Evolutionary conservation across 2,113 vertebrate genomes (phyloP).

Genomic region (Andinoacara biseriatus): DNA sequence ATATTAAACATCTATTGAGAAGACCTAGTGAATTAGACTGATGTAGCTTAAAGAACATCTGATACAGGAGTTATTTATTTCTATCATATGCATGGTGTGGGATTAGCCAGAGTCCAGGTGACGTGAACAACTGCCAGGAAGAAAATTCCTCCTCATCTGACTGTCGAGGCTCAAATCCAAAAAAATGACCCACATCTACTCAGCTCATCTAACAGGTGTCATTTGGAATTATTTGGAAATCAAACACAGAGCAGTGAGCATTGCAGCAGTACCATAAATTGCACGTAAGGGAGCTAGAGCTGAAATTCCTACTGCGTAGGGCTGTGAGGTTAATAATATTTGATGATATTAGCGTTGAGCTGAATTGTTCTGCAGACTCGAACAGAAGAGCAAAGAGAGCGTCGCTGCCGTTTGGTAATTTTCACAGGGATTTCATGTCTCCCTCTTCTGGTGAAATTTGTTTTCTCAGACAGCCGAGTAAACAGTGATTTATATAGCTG

Average conservation of each 20-base stretch:
- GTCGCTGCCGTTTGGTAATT: conserved; percentile 11
- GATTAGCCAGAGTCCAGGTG: conserved; percentile 64
- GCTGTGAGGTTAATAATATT: conserved; percentile 57
- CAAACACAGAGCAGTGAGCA: conserved; percentile 53
- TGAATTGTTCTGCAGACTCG: conserved; percentile 31
- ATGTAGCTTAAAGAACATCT: conserved; percentile 6
- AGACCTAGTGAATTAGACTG: neutral
- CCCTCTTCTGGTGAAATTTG: conserved; percentile 54
- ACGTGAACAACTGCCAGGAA: conserved; percentile 47
- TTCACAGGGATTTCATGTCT: conserved; percentile 47
- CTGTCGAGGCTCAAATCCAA: conserved; percentile 32
- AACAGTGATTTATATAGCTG: conserved; percentile 30
- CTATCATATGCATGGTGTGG: neutral
- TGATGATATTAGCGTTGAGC: conserved; percentile 42
- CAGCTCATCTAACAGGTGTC: conserved; percentile 60
- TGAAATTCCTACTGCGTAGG: conserved; percentile 15
- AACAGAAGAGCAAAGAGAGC: conserved; percentile 2
- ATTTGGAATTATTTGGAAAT: conserved; percentile 52
- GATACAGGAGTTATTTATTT: conserved; percentile 25
- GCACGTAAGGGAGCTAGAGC: conserved; percentile 21
- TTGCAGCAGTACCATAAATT: conserved; percentile 16
- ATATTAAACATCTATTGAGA: neutral
- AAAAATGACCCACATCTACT: conserved; percentile 52
- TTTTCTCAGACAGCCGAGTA: conserved; percentile 12
- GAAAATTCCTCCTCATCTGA: conserved; percentile 53